These are phyloP conservation scores for Lontra canadensis DNA, from an alignment of 2,113 vertebrate genomes.

Conservation along the genomic window DNA sequence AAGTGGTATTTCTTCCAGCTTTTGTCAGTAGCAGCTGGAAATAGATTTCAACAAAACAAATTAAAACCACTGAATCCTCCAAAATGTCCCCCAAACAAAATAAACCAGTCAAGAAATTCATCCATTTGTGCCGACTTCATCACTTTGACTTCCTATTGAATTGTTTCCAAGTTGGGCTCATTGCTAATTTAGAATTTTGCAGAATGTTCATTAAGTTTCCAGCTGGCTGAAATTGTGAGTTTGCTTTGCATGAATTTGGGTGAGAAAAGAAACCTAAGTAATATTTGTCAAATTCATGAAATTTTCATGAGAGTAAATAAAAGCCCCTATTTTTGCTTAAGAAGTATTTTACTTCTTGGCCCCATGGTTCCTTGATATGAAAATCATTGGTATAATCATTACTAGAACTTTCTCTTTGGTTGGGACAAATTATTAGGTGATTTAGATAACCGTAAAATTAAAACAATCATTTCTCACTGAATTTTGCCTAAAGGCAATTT, in stretches of 20 bases:
- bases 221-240: slow-evolving; percentile 41
- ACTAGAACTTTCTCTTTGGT: slow-evolving; percentile 15
- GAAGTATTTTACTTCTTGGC: background rate
- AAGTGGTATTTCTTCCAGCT: background rate
- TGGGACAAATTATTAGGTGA: slow-evolving; percentile 28
- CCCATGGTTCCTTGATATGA: slow-evolving; percentile 18
- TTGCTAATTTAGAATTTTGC: slow-evolving; percentile 57
- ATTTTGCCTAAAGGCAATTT: background rate
- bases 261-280: slow-evolving; percentile 51
- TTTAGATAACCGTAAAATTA: slow-evolving; percentile 48
- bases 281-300: slow-evolving; percentile 67
- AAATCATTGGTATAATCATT: slow-evolving; percentile 36
- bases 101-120: slow-evolving; percentile 48
- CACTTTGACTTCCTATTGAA: background rate
- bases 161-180: slow-evolving; percentile 26
- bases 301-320: slow-evolving; percentile 65
- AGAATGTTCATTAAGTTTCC: slow-evolving; percentile 65
- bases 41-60: slow-evolving; percentile 37
- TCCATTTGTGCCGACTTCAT: slow-evolving; percentile 38
- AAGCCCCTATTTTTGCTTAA: slow-evolving; percentile 14
- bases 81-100: slow-evolving; percentile 1
- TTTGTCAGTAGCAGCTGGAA: slow-evolving; percentile 30
- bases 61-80: background rate
- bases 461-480: slow-evolving; percentile 50
- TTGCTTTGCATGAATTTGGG: slow-evolving; percentile 56